These are phyloP conservation scores for Lutjanus erythropterus DNA, from an alignment of 2,113 vertebrate species.

Conservation along the genomic window DNA sequence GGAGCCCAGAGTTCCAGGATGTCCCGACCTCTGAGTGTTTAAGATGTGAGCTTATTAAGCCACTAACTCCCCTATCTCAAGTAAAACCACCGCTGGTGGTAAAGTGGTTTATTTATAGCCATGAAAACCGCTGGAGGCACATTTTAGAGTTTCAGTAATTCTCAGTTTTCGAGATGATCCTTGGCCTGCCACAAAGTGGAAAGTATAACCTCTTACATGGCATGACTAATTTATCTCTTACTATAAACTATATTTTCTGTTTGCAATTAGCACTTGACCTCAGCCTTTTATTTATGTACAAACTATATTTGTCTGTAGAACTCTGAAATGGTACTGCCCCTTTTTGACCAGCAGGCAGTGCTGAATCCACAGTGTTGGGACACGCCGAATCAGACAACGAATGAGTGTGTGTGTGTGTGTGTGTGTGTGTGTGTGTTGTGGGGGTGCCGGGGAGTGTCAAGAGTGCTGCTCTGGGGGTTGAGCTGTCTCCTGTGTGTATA, in stretches of 20 bases:
- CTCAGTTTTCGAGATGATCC: background rate
- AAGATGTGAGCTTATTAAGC: background rate
- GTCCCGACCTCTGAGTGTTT: no score
- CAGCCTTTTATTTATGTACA: slow-evolving; percentile 19
- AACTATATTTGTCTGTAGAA: background rate
- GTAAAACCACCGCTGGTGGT: slow-evolving; percentile 1
- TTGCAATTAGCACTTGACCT: slow-evolving; percentile 42
- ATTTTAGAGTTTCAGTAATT: slow-evolving; percentile 26
- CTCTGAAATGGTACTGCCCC: background rate
- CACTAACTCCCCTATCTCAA: background rate
- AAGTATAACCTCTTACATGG: slow-evolving; percentile 42
- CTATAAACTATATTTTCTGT: slow-evolving; percentile 41
- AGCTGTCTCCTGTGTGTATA: slow-evolving; percentile 92
- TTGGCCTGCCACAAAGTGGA: slow-evolving; percentile 29
- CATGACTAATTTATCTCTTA: slow-evolving; percentile 41
- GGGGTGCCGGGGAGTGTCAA: slow-evolving; percentile 63
- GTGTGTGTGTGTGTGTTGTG: slow-evolving; percentile 23
- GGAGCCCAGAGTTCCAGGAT: no score
- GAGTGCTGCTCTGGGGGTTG: slow-evolving; percentile 81
- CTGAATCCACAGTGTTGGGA: slow-evolving; percentile 65
- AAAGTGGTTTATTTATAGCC: slow-evolving; percentile 12
- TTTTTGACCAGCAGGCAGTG: slow-evolving; percentile 83
- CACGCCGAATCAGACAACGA: slow-evolving; percentile 21
- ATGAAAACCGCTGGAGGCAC: background rate
- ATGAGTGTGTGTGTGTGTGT: slow-evolving; percentile 9